Conservation (phyloP, 2,888 invertebrate genomes). For the Microplitis deprimator region DNA sequence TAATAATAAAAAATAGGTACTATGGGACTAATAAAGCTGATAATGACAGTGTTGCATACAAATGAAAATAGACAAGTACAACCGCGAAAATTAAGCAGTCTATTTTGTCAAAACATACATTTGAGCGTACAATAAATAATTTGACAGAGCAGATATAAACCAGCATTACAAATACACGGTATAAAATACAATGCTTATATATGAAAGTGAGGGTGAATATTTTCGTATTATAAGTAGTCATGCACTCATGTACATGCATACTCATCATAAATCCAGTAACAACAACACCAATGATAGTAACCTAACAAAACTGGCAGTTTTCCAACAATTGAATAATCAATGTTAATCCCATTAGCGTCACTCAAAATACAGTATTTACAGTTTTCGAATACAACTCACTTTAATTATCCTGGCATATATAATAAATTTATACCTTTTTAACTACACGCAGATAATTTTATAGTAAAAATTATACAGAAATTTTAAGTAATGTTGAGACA, state of each 20-base stretch:
- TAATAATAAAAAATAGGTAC: too few relatives aligned
- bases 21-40: neutral
- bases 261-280: neutral
- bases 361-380: neutral
- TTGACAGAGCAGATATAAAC: neutral
- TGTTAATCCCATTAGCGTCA: neutral
- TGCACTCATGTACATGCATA: neutral
- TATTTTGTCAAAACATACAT: neutral
- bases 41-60: neutral
- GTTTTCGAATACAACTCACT: neutral
- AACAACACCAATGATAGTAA: neutral
- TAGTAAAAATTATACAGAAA: too few relatives aligned
- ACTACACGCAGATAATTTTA: too few relatives aligned
- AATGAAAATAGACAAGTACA: neutral
- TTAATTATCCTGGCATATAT: neutral
- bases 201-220: neutral
- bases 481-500: too few relatives aligned
- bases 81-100: neutral
- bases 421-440: neutral
- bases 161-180: neutral
- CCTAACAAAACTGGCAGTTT: neutral
- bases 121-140: neutral
- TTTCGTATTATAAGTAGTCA: neutral
- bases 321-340: neutral
- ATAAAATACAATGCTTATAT: neutral